phyloP scores from a whole-genome alignment of 1,140 invertebrate species.

The Augochlora pura region DNA sequence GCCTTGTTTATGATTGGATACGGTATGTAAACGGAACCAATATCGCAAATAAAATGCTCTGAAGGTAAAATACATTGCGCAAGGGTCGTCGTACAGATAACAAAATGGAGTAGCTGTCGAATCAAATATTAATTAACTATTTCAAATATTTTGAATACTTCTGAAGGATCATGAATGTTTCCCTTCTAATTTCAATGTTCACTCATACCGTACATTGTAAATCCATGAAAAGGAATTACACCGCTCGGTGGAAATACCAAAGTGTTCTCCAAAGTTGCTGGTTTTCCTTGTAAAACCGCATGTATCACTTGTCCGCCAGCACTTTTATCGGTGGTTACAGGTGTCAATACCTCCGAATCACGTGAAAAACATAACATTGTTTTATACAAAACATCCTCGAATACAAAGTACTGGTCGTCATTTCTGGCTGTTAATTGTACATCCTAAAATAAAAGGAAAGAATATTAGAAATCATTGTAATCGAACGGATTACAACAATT shows the following conservation, averaged over 20 bases:
- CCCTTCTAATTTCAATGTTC: no score
- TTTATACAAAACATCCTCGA: conserved; percentile 97
- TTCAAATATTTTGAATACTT: neutral
- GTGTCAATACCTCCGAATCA: conserved; percentile 89
- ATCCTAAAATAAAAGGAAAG: conserved; percentile 82
- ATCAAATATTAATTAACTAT: conserved; percentile 5
- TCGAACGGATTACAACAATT: neutral
- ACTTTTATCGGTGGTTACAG: conserved; percentile 82
- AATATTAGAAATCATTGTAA: neutral
- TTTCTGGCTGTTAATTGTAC: conserved; percentile 97
- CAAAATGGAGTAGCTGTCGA: conserved; percentile 93
- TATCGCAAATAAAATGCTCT: conserved; percentile 94
- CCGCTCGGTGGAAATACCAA: conserved; percentile 96
- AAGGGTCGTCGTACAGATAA: conserved; percentile 94
- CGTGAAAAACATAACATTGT: conserved; percentile 96
- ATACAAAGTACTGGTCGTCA: conserved; percentile 99
- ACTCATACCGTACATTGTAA: conserved; percentile 95
- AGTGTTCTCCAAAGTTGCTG: conserved; percentile 83
- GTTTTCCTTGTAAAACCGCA: conserved; percentile 87
- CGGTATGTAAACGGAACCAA: conserved; percentile 94
- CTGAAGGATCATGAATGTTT: neutral
- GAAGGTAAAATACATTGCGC: conserved; percentile 93
- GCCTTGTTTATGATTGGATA: conserved; percentile 95
- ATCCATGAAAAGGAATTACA: conserved; percentile 97
- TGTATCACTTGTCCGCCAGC: conserved; percentile 79